Conservation (phyloP, 2,797 vertebrate genomes). For the Jordanella pulchra region DNA sequence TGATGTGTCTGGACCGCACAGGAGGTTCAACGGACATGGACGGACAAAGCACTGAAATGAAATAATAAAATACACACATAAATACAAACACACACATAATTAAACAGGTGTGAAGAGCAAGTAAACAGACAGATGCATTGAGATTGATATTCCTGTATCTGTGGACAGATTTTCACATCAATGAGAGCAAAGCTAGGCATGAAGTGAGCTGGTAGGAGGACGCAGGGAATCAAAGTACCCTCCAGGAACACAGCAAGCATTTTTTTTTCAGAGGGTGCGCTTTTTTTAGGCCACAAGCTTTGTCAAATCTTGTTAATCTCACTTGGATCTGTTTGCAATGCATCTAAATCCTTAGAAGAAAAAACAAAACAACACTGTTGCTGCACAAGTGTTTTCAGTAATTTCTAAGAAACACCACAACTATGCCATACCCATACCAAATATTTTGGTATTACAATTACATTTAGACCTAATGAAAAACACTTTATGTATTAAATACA, state of each 20-base stretch:
- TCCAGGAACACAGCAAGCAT: constrained; percentile 41
- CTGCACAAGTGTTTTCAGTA: neutral
- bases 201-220: constrained; percentile 70
- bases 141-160: constrained; percentile 63
- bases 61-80: constrained; percentile 31
- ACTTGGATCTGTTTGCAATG: constrained; percentile 49
- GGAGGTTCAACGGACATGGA: constrained; percentile 42
- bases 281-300: constrained; percentile 62
- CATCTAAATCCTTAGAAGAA: constrained; percentile 49
- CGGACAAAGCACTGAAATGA: constrained; percentile 54
- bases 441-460: neutral
- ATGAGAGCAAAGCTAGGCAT: constrained; percentile 65
- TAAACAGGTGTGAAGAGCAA: constrained; percentile 60
- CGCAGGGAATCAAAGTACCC: constrained; percentile 68
- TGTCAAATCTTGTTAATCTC: constrained; percentile 69
- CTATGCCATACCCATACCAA: neutral
- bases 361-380: constrained; percentile 3
- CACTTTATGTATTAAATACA: neutral
- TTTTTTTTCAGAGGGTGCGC: constrained; percentile 38
- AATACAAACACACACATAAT: constrained; percentile 29
- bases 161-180: constrained; percentile 69
- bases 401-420: constrained; percentile 7
- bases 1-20: constrained; percentile 53
- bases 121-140: constrained; percentile 22
- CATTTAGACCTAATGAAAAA: neutral